Percentiles rank a stretch among this genome's conserved stretches.
Conservation (phyloP, 2,888 invertebrate species). For the Ennomos quercinarius region DNA sequence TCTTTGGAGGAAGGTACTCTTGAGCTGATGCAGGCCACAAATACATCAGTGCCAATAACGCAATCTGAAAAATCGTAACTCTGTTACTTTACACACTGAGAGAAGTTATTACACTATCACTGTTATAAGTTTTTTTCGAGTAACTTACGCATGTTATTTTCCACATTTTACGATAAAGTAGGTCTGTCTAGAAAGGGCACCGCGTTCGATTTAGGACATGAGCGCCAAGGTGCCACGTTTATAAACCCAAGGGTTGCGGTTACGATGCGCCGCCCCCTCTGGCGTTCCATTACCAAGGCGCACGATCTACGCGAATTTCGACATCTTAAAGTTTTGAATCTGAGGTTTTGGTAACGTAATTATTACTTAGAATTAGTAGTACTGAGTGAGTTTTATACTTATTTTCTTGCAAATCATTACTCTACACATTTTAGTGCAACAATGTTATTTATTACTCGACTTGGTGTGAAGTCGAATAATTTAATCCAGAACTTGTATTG, state of each 20-base stretch:
- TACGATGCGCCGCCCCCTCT: conserved; percentile 53
- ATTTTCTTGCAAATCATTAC: too few relatives aligned
- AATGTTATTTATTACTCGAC: too few relatives aligned
- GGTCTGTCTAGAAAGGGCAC: conserved; percentile 46
- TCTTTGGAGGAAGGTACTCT: conserved; percentile 83
- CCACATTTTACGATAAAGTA: conserved; percentile 59
- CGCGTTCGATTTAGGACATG: conserved; percentile 52
- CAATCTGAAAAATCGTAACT: conserved; percentile 51
- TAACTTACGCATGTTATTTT: conserved; percentile 67
- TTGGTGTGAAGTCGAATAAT: too few relatives aligned
- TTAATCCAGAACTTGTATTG: too few relatives aligned
- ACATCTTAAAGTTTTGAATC: conserved; percentile 53
- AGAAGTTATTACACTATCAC: too few relatives aligned
- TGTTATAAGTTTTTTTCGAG: neutral
- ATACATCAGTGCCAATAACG: conserved; percentile 64
- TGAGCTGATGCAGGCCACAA: conserved; percentile 69
- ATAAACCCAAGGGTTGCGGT: conserved; percentile 69
- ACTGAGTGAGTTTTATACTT: conserved; percentile 8
- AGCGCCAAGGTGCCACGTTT: conserved; percentile 54
- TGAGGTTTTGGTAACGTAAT: conserved; percentile 17
- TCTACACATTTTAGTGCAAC: too few relatives aligned
- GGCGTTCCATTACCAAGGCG: conserved; percentile 64
- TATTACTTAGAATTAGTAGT: conserved; percentile 1
- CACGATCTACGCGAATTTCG: conserved; percentile 72
- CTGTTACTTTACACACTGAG: neutral